A percentile compares a stretch with the other conserved stretches of the same genome.
Conservation (phyloP, 2,888 invertebrate genomes). For the Tetranychus piercei region DNA sequence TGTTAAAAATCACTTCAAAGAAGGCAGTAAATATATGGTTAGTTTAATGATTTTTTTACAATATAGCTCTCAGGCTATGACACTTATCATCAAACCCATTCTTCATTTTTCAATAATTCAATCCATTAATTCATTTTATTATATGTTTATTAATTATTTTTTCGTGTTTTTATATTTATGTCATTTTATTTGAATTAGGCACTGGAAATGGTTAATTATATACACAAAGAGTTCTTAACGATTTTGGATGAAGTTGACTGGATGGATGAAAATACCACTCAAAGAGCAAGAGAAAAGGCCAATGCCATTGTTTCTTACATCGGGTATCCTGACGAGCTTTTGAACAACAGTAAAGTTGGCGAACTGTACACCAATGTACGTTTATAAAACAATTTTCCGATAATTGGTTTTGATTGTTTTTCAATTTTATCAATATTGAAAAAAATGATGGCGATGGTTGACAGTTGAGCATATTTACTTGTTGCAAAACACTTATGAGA, state of each 20-base stretch:
- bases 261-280: constrained; percentile 70
- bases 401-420: neutral
- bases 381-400: neutral
- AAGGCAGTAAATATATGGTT: constrained; percentile 53
- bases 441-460: neutral
- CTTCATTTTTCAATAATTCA: no score
- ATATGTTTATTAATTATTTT: neutral
- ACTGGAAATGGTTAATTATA: constrained; percentile 67
- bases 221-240: constrained; percentile 58
- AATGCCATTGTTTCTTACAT: constrained; percentile 26
- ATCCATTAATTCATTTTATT: neutral
- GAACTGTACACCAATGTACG: constrained; percentile 25
- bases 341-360: constrained; percentile 25
- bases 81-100: neutral
- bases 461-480: neutral
- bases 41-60: constrained; percentile 10
- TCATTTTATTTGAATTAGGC: constrained; percentile 35
- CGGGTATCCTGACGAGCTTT: constrained; percentile 27
- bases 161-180: neutral
- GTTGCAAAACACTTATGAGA: neutral
- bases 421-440: neutral
- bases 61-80: no score
- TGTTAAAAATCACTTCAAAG: constrained; percentile 66
- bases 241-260: constrained; percentile 59
- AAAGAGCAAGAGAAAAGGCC: constrained; percentile 25